Conservation (phyloP, 2,888 invertebrate genomes). For the Thecophora atra region DNA sequence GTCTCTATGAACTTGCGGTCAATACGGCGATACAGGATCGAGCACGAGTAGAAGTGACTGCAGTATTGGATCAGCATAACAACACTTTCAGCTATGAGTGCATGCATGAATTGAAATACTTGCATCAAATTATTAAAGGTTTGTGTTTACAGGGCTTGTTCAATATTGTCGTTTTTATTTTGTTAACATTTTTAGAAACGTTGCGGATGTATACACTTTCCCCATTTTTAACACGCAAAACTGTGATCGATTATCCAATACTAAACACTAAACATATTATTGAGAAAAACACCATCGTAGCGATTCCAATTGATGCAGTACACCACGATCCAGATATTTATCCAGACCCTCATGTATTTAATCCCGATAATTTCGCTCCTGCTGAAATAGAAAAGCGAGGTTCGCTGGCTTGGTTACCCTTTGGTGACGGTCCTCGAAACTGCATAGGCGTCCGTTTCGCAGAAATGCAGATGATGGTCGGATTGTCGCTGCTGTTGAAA, state of each 20-base stretch:
- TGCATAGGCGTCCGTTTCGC: constrained; percentile 62
- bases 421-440: constrained; percentile 61
- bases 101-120: constrained; percentile 52
- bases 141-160: constrained; percentile 31
- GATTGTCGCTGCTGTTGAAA: constrained; percentile 53
- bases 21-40: constrained; percentile 55
- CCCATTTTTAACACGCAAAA: constrained; percentile 57
- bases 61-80: constrained; percentile 48
- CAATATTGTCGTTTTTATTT: not conserved
- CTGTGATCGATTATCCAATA: constrained; percentile 58
- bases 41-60: constrained; percentile 52
- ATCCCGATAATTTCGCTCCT: constrained; percentile 71
- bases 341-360: constrained; percentile 70
- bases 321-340: constrained; percentile 69
- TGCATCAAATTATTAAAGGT: constrained; percentile 55
- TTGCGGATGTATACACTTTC: constrained; percentile 67
- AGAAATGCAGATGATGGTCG: constrained; percentile 56
- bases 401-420: constrained; percentile 57
- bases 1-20: constrained; percentile 54
- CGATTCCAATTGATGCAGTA: constrained; percentile 64
- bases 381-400: constrained; percentile 69
- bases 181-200: constrained; percentile 58
- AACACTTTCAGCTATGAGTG: constrained; percentile 54
- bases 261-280: constrained; percentile 63
- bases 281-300: constrained; percentile 65